Evolutionary conservation across 2,888 invertebrate species (phyloP).

Genomic region (Argyresthia albistria): DNA sequence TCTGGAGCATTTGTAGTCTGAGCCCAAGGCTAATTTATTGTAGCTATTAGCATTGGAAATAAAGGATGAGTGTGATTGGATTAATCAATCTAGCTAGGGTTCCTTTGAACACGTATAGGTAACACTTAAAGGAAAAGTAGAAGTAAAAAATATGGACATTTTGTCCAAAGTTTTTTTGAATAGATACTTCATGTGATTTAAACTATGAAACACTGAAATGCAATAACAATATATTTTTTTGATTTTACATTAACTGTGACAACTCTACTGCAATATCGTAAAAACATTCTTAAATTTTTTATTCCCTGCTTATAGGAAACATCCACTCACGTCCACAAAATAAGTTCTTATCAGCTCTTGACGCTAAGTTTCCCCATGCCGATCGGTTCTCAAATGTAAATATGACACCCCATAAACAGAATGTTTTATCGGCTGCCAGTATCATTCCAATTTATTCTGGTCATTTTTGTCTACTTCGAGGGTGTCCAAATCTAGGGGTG

Average conservation of each 20-base stretch:
- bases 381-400: slow-evolving; percentile 64
- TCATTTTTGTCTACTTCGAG: slow-evolving; percentile 65
- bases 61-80: slow-evolving; percentile 53
- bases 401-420: slow-evolving; percentile 71
- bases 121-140: too few species aligned
- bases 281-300: neutral
- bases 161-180: too few species aligned
- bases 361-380: slow-evolving; percentile 30
- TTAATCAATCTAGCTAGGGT: slow-evolving; percentile 30
- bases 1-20: slow-evolving; percentile 3
- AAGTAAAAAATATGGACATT: too few species aligned
- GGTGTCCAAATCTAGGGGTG: slow-evolving; percentile 64
- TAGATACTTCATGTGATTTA: neutral
- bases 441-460: slow-evolving; percentile 70
- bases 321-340: neutral
- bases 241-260: too few species aligned
- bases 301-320: neutral
- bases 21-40: slow-evolving; percentile 45
- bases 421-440: slow-evolving; percentile 68
- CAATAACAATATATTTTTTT: too few species aligned
- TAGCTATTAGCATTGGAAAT: slow-evolving; percentile 57
- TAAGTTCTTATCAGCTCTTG: slow-evolving; percentile 2
- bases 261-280: slow-evolving; percentile 2
- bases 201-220: too few species aligned
- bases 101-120: neutral